Percentiles rank a stretch among this genome's conserved stretches.
phyloP scores from a whole-genome alignment of 1,140 invertebrate genomes.

The Temnothorax nylanderi region DNA sequence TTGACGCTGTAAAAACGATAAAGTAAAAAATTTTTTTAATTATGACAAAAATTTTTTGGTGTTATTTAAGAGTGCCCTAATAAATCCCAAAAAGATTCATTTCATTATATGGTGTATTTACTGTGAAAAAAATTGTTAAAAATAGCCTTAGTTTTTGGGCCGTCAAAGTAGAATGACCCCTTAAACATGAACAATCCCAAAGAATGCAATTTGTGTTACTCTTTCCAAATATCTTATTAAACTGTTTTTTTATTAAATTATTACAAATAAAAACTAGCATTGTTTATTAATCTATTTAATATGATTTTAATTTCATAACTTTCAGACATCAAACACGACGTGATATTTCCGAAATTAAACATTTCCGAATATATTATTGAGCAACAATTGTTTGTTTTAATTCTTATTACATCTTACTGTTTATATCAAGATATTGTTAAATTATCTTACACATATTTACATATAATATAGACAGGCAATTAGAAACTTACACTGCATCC shows the following conservation, averaged over 20 bases:
- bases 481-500: conserved; percentile 79
- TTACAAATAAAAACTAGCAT: background rate
- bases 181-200: no score
- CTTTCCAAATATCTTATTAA: background rate
- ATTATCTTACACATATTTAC: background rate
- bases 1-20: no score
- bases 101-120: no score
- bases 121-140: no score
- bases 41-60: no score
- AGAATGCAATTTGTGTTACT: no score
- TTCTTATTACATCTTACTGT: background rate
- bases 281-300: background rate
- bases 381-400: background rate
- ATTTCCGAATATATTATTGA: background rate
- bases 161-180: no score
- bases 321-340: background rate
- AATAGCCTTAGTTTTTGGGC: no score
- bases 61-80: no score
- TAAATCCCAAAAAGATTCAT: no score
- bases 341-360: background rate
- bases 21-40: no score
- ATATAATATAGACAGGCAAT: background rate
- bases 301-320: background rate
- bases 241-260: background rate
- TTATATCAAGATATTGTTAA: background rate